Evolutionary conservation across 2,888 invertebrate species (phyloP).

Genomic region (Pristionchus maxplancki): DNA sequence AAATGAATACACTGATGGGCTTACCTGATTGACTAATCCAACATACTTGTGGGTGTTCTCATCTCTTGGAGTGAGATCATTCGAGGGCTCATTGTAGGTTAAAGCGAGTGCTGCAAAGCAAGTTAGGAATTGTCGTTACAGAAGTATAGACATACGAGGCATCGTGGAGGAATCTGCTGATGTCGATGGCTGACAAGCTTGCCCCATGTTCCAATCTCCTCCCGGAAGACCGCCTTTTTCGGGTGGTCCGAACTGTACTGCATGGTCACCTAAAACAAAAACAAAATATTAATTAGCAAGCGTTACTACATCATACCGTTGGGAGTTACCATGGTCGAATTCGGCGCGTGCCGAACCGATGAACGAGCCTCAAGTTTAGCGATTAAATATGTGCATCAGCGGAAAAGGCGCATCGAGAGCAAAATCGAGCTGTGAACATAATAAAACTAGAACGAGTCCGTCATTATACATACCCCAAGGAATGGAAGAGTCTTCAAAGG

Average conservation of each 20-base stretch:
- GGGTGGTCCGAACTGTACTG: constrained; percentile 24
- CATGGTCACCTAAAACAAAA: background rate
- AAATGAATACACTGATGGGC: background rate
- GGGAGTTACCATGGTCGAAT: constrained; percentile 19
- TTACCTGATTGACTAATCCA: constrained; percentile 73
- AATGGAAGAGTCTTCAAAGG: background rate
- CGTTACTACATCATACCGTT: background rate
- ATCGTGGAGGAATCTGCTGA: background rate
- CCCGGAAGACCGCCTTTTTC: constrained; percentile 46
- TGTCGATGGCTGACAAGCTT: constrained; percentile 45
- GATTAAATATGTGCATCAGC: background rate
- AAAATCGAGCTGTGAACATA: too few relatives aligned
- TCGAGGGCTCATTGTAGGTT: background rate
- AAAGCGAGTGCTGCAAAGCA: background rate
- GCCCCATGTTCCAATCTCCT: constrained; percentile 34
- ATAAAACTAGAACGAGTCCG: background rate
- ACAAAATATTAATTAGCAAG: background rate
- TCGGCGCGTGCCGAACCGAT: background rate
- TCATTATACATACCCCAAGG: background rate
- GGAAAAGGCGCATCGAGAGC: too few relatives aligned
- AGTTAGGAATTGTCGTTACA: background rate
- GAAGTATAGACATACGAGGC: background rate
- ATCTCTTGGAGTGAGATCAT: constrained; percentile 57
- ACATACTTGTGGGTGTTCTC: constrained; percentile 76
- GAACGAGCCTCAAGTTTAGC: background rate